Evolutionary conservation across 64 coral and sea anemone species (phyloP).

Genomic region (Acropora tenuis): DNA sequence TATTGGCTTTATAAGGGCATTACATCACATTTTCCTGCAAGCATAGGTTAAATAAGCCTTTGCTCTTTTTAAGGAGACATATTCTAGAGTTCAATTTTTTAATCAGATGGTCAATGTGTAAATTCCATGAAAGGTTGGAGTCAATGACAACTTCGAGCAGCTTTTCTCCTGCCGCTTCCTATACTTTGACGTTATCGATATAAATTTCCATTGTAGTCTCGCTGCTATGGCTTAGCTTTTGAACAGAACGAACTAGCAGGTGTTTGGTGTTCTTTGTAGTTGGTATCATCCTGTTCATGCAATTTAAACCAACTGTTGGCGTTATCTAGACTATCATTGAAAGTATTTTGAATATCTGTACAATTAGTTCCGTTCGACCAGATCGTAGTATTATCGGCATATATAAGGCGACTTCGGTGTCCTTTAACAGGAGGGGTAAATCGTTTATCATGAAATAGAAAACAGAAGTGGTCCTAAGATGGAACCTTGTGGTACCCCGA

Average conservation of each 20-base stretch:
- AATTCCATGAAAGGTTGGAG: too few species aligned
- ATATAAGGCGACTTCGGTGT: slow-evolving; percentile 35
- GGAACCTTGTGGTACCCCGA: slow-evolving; percentile 47
- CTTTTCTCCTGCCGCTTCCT: background rate
- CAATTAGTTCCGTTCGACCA: slow-evolving; percentile 15
- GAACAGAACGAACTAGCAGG: too few species aligned
- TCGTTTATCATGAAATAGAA: slow-evolving; percentile 44
- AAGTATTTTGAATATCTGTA: slow-evolving; percentile 32
- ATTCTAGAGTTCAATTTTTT: too few species aligned
- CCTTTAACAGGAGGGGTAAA: background rate
- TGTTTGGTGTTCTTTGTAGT: background rate
- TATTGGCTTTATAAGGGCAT: slow-evolving; percentile 26
- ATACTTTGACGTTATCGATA: too few species aligned
- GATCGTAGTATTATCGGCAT: slow-evolving; percentile 62
- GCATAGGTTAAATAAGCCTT: too few species aligned
- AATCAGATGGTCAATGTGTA: too few species aligned
- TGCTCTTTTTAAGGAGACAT: too few species aligned
- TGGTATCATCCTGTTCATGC: background rate
- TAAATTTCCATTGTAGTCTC: background rate
- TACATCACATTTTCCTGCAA: slow-evolving; percentile 50
- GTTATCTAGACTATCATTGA: too few species aligned
- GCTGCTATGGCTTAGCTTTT: slow-evolving; percentile 3
- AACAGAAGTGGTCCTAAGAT: slow-evolving; percentile 56
- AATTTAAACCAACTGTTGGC: slow-evolving; percentile 32
- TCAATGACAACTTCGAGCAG: background rate